These are phyloP conservation scores for Drosophila micromelanica DNA, from an alignment of 1,140 invertebrate genomes.

Conservation along the genomic window DNA sequence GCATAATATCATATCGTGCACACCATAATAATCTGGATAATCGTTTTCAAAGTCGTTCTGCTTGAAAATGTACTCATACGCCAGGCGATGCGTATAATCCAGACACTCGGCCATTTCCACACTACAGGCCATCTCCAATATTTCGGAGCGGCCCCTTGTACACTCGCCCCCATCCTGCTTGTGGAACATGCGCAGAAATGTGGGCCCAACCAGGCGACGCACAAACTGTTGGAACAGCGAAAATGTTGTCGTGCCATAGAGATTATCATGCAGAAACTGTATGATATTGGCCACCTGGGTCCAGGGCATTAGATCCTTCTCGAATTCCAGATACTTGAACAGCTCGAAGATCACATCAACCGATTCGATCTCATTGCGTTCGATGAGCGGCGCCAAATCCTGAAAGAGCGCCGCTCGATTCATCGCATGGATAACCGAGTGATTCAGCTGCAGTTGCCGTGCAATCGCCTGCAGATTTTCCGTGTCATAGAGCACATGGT, in stretches of 20 bases:
- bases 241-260: constrained; percentile 78
- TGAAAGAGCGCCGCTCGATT: constrained; percentile 88
- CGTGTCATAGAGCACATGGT: constrained; percentile 88
- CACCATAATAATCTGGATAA: constrained; percentile 43
- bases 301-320: constrained; percentile 87
- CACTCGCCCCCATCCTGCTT: not conserved
- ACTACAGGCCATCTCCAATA: constrained; percentile 61
- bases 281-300: constrained; percentile 66
- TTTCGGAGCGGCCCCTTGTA: constrained; percentile 15
- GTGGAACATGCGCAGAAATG: constrained; percentile 57
- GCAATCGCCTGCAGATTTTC: constrained; percentile 85
- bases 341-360: constrained; percentile 83
- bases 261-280: constrained; percentile 40
- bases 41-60: constrained; percentile 25
- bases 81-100: constrained; percentile 48
- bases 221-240: constrained; percentile 79
- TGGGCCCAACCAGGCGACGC: constrained; percentile 58
- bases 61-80: constrained; percentile 63
- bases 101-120: constrained; percentile 68
- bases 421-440: constrained; percentile 85
- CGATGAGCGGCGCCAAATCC: constrained; percentile 84
- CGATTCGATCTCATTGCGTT: constrained; percentile 77
- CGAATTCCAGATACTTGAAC: constrained; percentile 87
- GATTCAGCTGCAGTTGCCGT: constrained; percentile 82
- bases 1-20: constrained; percentile 58